These are phyloP conservation scores for Melanotaenia parkinsoni DNA, from an alignment of 2,797 vertebrate genomes.

Conservation along the genomic window DNA sequence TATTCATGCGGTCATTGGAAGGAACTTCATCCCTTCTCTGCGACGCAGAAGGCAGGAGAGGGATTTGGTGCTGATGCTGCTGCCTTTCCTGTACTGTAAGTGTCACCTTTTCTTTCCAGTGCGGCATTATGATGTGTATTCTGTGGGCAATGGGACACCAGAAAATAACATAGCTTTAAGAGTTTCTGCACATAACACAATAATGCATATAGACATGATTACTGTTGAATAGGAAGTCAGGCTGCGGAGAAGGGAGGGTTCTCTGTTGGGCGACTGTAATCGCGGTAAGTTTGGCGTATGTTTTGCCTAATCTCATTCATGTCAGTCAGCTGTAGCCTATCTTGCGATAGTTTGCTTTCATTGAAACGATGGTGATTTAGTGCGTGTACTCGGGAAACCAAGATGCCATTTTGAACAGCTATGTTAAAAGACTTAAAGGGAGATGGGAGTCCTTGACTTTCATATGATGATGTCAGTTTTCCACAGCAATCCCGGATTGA, in stretches of 20 bases:
- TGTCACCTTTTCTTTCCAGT: conserved; percentile 48
- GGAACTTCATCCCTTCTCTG: conserved; percentile 7
- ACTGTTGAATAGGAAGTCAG: background rate
- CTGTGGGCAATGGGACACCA: conserved; percentile 7
- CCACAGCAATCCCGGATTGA: conserved; percentile 20
- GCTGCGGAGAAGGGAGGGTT: background rate
- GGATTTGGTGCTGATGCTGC: conserved; percentile 56
- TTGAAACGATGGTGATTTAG: background rate
- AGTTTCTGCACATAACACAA: conserved; percentile 2
- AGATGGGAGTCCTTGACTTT: conserved; percentile 66
- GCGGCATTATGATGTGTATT: conserved; percentile 59
- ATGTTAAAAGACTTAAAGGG: conserved; percentile 19
- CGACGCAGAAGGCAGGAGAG: conserved; percentile 38
- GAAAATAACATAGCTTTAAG: background rate
- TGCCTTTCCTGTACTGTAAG: conserved; percentile 43
- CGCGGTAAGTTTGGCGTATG: conserved; percentile 41
- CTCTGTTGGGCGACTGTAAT: background rate
- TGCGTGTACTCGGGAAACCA: conserved; percentile 11
- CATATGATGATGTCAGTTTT: conserved; percentile 65
- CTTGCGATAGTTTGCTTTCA: background rate
- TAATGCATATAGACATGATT: background rate
- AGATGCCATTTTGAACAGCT: background rate
- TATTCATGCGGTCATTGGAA: conserved; percentile 8
- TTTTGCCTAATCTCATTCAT: background rate
- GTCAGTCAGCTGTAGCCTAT: background rate